Evolutionary conservation across 2,113 vertebrate genomes (phyloP), one percentile per base, ranked within the genome.

Genomic region (Abramis brama): DNA sequence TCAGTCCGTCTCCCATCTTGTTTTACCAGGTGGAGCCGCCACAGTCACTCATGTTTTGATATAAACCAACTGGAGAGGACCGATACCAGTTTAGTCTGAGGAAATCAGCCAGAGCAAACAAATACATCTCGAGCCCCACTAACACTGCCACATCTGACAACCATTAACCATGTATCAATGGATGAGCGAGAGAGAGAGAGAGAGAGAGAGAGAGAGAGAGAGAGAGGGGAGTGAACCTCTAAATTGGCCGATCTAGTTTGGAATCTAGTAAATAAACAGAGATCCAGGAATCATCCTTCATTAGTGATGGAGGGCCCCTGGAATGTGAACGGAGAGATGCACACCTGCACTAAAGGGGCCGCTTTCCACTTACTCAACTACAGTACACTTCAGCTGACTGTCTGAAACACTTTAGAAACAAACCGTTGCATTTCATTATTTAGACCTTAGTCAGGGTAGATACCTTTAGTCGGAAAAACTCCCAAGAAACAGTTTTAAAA

Each of bases 61-160:
- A 95, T 93, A 94, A 95, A 95, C 84, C 97, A 98, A 96, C 97
- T 99, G 97, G 91, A 89, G 86, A 87, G 91, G 93, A 87, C 91
- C 91, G 94, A 95, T 96, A 96, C 93, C 94, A 90, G 95, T 96
- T 96, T 94, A 95, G 94, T 93, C 95, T 96, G 94, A 59, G 94
- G 95, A 97, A 97, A 95, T 95, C 95, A 96, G 95, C 95, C 95
- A 96, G 95, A 95, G 92, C 95, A 98, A 98, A 97, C 96, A 98
- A 97, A 97, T 96, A 95, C 93, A 94, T 95, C 93, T 93, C 94
- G 91, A 93, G 94, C 92, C 87, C 80, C 85, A 89, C 23, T 43
- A 81, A 84, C 94, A 92, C 91, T 92, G 74, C 90, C 90, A 94
- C 96, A 97, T 98, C 97, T 98, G 97, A 94, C 96, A 97, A 89